These are phyloP conservation scores for Chelon labrosus DNA, from an alignment of 2,797 vertebrate genomes.

Conservation along the genomic window DNA sequence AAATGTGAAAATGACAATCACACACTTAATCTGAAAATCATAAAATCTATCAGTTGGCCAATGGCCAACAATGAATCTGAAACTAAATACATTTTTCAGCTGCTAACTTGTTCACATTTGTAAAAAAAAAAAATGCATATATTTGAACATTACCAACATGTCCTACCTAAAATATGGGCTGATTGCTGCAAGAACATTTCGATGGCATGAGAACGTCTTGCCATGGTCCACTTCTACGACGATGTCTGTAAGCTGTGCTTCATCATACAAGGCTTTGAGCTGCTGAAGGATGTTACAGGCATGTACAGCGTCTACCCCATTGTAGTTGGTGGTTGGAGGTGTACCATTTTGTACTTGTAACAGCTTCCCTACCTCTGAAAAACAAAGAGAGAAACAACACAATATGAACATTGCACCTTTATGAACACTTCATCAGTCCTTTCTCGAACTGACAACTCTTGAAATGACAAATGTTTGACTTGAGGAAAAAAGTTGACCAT, in stretches of 20 bases:
- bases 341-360: constrained; percentile 96
- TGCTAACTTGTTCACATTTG: not conserved
- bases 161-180: constrained; percentile 99
- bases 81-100: not conserved
- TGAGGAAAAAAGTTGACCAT: not conserved
- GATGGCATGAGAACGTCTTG: constrained; percentile 97
- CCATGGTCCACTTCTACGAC: constrained; percentile 98
- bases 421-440: not conserved
- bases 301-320: constrained; percentile 94
- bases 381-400: constrained; percentile 15
- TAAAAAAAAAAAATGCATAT: constrained; percentile 10
- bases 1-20: not conserved
- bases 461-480: no score
- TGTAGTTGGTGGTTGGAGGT: constrained; percentile 89
- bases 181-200: constrained; percentile 99
- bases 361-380: constrained; percentile 94
- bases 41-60: not conserved
- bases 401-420: not conserved
- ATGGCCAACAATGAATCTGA: no score
- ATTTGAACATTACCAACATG: not conserved
- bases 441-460: no score
- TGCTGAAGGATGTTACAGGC: constrained; percentile 98
- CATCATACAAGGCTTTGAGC: constrained; percentile 97
- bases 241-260: constrained; percentile 98
- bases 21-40: not conserved